Evolutionary conservation across 1,140 invertebrate species (phyloP).

Genomic region (Zaprionus nigranus): DNA sequence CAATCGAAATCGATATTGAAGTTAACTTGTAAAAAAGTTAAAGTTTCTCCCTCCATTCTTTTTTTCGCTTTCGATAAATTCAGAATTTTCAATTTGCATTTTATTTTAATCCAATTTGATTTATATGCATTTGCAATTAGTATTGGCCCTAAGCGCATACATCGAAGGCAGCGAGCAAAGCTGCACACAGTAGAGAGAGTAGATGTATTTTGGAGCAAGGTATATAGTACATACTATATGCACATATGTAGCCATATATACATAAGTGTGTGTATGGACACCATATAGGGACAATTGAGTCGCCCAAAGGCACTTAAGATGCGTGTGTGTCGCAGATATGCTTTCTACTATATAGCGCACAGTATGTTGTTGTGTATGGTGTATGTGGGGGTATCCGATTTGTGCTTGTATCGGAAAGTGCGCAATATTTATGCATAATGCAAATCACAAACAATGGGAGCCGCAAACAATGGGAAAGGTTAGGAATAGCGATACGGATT

Average conservation of each 20-base stretch:
- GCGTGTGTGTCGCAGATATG: not conserved
- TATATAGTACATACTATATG: not conserved
- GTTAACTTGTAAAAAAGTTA: not conserved
- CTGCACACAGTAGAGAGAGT: not conserved
- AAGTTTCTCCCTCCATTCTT: not conserved
- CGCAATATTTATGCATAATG: constrained; percentile 13
- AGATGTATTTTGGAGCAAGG: not conserved
- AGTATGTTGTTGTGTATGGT: not conserved
- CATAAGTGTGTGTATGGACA: not conserved
- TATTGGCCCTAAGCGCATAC: constrained; percentile 57
- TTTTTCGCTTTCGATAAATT: constrained; percentile 20
- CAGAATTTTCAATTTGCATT: constrained; percentile 52
- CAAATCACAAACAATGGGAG: constrained; percentile 21
- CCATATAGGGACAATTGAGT: not conserved
- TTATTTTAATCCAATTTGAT: constrained; percentile 45
- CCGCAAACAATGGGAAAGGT: constrained; percentile 6
- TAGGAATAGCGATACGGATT: not conserved
- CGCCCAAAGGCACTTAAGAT: constrained; percentile 10
- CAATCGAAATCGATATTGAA: not conserved
- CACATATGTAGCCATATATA: not conserved
- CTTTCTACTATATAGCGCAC: not conserved
- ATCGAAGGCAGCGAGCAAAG: constrained; percentile 24
- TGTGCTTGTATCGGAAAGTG: constrained; percentile 3
- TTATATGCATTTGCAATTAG: constrained; percentile 71
- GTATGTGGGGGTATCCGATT: not conserved